Percentiles rank a stretch among this genome's conserved stretches.
phyloP scores from a whole-genome alignment of 2,888 invertebrate species.

The Drosophila peninsularis region DNA sequence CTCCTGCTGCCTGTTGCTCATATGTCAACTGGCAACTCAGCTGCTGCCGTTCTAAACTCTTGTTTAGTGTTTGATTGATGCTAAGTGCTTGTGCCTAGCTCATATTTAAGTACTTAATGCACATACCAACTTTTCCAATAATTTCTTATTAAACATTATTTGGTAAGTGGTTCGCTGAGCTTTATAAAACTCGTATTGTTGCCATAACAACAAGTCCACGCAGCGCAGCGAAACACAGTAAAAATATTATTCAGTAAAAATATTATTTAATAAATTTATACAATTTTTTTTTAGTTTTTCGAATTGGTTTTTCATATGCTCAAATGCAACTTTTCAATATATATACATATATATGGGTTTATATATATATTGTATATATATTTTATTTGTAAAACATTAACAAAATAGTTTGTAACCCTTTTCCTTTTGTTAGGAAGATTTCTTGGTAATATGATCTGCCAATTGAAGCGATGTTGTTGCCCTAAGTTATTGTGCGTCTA shows the following conservation, averaged over 20 bases:
- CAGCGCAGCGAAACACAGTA: neutral
- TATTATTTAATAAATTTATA: too few relatives aligned
- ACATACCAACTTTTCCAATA: slow-evolving; percentile 38
- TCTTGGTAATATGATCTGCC: slow-evolving; percentile 43
- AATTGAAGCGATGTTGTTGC: slow-evolving; percentile 6
- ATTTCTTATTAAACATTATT: slow-evolving; percentile 27
- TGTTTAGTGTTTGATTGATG: slow-evolving; percentile 82
- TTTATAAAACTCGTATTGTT: neutral
- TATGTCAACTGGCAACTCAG: slow-evolving; percentile 78
- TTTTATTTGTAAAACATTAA: neutral
- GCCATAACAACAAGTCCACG: neutral
- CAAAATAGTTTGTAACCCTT: neutral
- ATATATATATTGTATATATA: too few relatives aligned
- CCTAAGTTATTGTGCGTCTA: slow-evolving; percentile 23
- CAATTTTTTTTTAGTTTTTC: too few relatives aligned
- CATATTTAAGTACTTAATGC: slow-evolving; percentile 46
- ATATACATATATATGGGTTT: too few relatives aligned
- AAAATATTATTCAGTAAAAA: too few relatives aligned
- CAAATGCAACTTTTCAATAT: too few relatives aligned
- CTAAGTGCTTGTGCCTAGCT: slow-evolving; percentile 70
- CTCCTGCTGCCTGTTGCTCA: slow-evolving; percentile 57
- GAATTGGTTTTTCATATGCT: too few relatives aligned
- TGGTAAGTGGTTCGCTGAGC: neutral
- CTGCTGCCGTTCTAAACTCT: slow-evolving; percentile 73
- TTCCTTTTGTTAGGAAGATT: slow-evolving; percentile 22